Base-by-base conservation (phyloP, 2,113 vertebrate genomes). In the Hucho hucho region DNA sequence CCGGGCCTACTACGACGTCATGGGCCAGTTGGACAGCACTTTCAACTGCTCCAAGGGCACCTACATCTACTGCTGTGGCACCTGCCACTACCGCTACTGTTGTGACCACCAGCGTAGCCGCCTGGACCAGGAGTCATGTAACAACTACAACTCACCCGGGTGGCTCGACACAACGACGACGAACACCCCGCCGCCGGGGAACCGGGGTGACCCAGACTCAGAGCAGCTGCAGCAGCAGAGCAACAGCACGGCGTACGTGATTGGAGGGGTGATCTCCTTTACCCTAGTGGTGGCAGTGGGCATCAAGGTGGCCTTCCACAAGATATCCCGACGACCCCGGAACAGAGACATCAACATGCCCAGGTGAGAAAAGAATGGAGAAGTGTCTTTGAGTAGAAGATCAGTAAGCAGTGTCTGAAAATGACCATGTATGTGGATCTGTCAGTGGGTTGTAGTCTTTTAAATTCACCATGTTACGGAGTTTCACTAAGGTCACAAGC, bases 51-150 rank as follows among this genome's bases (percentile, higher is more conserved):
- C 94, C 84, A 93, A 94, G 4, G 95, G 89, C 80, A 94, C 93
- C 81, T 97, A 94, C 92, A 94, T 95, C 79, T 96, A 94, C 93
- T 97, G 96, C 91, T 97, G 96, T 29, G 96, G 96, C 22, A 97
- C 95, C 26, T 97, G 96, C 85, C 94, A 96, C 81, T 97, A 96
- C 87, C 95, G 96, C 66, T 97, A 97, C 92, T 97, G 96, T 95
- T 97, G 96, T 77, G 94, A 96, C 76, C 95, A 95, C 87, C 93
- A 92, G 75, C 88, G 93, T 86, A 94, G 82, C 88, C 93, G 95
- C 46, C 92, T 97, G 80, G 93, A 95, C 79, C 96, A 97, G 91
- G 93, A 93, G 13, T 83, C 92, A 77, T 97, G 96, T 87, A 94
- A 80, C 86, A 96, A 97, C 89, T 95, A 95, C 83, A 91, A 87